Conservation (phyloP, 2,113 vertebrate genomes). For the Redunca redunca region DNA sequence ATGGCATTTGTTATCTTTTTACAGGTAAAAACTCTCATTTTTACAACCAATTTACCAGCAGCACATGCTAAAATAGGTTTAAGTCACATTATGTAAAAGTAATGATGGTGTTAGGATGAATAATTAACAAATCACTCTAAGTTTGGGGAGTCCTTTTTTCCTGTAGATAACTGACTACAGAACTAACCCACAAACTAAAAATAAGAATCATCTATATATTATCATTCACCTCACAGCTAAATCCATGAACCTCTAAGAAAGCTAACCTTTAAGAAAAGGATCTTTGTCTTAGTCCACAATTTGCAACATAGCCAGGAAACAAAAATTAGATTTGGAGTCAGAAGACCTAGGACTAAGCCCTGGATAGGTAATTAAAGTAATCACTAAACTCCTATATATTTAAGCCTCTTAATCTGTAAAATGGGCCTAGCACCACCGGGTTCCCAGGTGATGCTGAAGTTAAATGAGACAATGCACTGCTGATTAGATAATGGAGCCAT, state of each 20-base stretch:
- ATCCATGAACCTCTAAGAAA: background rate
- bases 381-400: background rate
- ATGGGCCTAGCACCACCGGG: background rate
- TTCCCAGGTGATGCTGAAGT: background rate
- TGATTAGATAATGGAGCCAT: background rate
- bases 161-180: background rate
- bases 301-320: background rate
- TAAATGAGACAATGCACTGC: background rate
- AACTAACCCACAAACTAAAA: constrained; percentile 7
- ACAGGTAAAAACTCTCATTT: background rate
- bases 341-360: background rate
- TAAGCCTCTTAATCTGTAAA: background rate
- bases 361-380: background rate
- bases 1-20: background rate
- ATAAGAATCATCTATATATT: background rate
- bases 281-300: background rate
- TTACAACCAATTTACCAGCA: background rate
- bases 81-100: background rate
- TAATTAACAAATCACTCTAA: constrained; percentile 4
- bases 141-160: background rate
- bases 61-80: background rate
- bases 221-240: background rate
- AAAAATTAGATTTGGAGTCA: background rate
- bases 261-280: background rate
- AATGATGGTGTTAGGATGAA: background rate